Base-by-base conservation (phyloP, 2,797 vertebrate species). In the Sebastes trivittatus region DNA sequence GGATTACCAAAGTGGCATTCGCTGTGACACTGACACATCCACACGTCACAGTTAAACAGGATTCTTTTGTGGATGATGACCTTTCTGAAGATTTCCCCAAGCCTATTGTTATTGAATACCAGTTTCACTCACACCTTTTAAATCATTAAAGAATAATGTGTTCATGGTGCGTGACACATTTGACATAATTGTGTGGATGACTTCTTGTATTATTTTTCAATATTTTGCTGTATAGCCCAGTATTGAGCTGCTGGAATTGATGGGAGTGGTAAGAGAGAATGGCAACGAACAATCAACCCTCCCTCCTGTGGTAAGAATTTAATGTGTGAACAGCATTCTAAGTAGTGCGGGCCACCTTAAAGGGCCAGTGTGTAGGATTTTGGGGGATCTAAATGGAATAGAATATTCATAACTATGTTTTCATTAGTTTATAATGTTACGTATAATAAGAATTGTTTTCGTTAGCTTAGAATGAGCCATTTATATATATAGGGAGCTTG, bases 181-280 rank as follows among this genome's bases (percentile, higher is more conserved):
- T 49, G n/a, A 5, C 16, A 38, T 78, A 4, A 14, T 4, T 72
- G 25, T 74, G 20, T 42, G 8, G 9, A 34, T 67, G 8, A 61
- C 4, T 11, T 52, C 2, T 32, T 58, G 23, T 82, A 30, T 78
- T 62, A 7, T 69, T 34, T 77, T 14, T 75, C 18, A 11, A 68
- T 14, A 5, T 73, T 71, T 32, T 89, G 61, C 82, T 88, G 7
- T 82, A 84, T 70, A 96, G 95, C 89, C 92, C 46, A 96, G 95
- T 78, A 95, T 96, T 32, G 96, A 96, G 60, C 75, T 96, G 3
- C 88, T 95, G 80, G 95, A 95, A 75, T 72, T 91, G 2, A 86
- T 95, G 2, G 94, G 95, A 75, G 92, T 96, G 76, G 95, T 96
- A 9, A 94, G 63, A 63, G 95, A 96, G 85, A 95, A 96, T 58